Conservation (phyloP, 2,888 invertebrate genomes). For the Trissonchulus sp. region DNA sequence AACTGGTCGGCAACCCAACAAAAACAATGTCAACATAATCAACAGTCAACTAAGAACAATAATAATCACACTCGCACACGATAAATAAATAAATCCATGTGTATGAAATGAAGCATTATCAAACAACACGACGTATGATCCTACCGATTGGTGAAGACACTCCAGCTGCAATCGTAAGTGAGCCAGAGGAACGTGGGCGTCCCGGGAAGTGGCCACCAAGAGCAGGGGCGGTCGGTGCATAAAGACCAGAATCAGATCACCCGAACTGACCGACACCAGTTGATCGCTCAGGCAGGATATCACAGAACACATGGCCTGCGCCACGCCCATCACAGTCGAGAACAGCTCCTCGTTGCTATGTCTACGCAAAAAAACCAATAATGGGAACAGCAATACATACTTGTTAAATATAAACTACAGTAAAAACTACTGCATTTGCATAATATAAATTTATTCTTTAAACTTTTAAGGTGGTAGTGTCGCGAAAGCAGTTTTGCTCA, state of each 20-base stretch:
- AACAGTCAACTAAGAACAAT: too few relatives aligned
- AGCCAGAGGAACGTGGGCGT: constrained; percentile 69
- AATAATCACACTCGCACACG: too few relatives aligned
- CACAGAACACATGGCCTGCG: constrained; percentile 85
- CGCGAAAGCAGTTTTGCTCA: too few relatives aligned
- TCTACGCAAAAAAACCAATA: constrained; percentile 58
- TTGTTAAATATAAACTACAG: neutral
- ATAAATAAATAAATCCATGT: too few relatives aligned
- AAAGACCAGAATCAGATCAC: constrained; percentile 82
- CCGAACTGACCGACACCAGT: constrained; percentile 75
- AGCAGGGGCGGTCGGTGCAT: constrained; percentile 82
- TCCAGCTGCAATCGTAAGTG: constrained; percentile 77
- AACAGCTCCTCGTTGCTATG: constrained; percentile 87
- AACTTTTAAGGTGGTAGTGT: too few relatives aligned
- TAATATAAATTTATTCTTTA: neutral
- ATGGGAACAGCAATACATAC: too few relatives aligned
- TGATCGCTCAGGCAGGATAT: constrained; percentile 72
- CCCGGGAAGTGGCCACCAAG: constrained; percentile 73
- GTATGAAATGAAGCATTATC: too few relatives aligned
- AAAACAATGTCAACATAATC: too few relatives aligned
- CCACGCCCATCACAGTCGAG: constrained; percentile 86
- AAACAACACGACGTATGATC: too few relatives aligned
- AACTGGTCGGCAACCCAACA: too few relatives aligned
- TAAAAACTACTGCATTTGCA: constrained; percentile 43
- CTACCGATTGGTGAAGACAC: constrained; percentile 60